Conservation (phyloP, 2,113 vertebrate species). For the Corynorhinus townsendii region DNA sequence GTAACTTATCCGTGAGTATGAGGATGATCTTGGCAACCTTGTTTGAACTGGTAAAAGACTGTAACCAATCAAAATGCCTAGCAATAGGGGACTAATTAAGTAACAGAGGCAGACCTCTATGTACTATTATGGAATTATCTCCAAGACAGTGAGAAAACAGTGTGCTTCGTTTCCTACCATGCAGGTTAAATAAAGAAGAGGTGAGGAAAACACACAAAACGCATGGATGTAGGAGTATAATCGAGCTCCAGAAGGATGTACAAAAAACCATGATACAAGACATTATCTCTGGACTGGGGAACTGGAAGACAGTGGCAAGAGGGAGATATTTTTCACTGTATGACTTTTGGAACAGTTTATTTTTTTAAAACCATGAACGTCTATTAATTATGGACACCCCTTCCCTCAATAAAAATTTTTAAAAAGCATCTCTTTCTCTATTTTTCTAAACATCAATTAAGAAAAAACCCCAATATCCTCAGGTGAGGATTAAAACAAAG, state of each 20-base stretch:
- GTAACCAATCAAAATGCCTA: background rate
- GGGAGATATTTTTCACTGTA: background rate
- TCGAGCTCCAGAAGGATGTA: background rate
- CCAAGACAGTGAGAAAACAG: background rate
- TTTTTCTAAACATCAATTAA: background rate
- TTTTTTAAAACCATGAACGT: slow-evolving; percentile 30
- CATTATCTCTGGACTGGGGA: background rate
- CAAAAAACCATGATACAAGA: background rate
- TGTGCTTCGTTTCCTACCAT: background rate
- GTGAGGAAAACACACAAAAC: background rate
- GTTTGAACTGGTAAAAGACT: slow-evolving; percentile 9
- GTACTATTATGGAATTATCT: background rate
- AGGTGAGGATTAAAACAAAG: background rate
- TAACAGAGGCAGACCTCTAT: background rate
- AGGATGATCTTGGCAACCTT: background rate
- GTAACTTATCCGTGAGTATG: background rate
- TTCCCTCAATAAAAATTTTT: background rate
- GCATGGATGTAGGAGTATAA: background rate
- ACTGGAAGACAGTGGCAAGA: background rate
- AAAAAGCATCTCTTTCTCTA: no score
- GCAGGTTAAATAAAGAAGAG: background rate
- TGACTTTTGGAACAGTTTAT: background rate
- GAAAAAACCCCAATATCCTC: background rate
- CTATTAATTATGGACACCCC: background rate
- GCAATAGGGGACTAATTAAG: background rate